Evolutionary conservation across 2,113 vertebrate species (phyloP), one percentile per base, ranked within the genome.

Genomic region (Muntiacus muntjak): DNA sequence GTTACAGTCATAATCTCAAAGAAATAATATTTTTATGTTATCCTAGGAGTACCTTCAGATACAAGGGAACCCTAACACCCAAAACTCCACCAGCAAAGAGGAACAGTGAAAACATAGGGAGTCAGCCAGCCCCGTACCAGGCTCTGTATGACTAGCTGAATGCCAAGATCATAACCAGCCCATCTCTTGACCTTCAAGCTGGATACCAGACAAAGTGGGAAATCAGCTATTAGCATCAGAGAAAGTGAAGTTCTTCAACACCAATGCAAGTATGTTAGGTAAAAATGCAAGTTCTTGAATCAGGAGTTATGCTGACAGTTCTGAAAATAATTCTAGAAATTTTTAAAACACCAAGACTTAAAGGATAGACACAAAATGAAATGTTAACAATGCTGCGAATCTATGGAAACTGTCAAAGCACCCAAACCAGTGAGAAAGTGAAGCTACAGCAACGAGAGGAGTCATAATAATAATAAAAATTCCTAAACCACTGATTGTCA

Each of bases 241-340:
- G 43, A 78, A 78, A 3, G 33, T 54, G 50, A 84, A 54, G 52
- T 36, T 95, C 25, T 82, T 84, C 23, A 71, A 25, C 4, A 82
- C 21, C 1, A 64, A 45, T 74, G 4, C 7, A 30, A 10, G 25
- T 67, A n/a, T 45, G 19, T 50, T 62, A 55, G 8, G 7, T 89
- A 25, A 76, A 76, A 76, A 76, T 43, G 6, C 40, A 43, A 76
- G 40, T 43, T 76, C 76, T 78, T 45, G 85, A 52, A 67, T 54
- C 71, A 84, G 21, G 25, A 81, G 14, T 43, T 64, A 28, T 1
- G 16, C 26, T 96, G 6, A 91, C 9, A 79, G 82, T 87, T 67
- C 30, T 3, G n/a, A 30, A 94, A 88, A 7, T 47, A 93, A 94
- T 87, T 95, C 55, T 14, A 94, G 54, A 93, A 93, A 94, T 84